phyloP scores from a whole-genome alignment of 2,113 vertebrate genomes.

The Nycticorax nycticorax region DNA sequence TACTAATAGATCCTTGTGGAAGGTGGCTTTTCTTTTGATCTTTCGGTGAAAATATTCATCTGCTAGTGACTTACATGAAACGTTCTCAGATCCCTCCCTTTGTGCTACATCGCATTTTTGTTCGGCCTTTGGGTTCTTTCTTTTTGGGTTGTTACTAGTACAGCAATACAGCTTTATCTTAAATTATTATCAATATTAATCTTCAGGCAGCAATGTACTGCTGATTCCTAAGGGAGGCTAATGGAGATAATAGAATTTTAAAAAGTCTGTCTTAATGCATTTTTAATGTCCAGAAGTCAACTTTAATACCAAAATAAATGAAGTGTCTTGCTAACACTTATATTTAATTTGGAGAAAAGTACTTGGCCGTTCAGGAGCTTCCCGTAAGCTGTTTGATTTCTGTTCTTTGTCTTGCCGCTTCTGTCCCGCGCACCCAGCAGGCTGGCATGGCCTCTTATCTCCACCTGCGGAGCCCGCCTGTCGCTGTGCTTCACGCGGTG shows the following conservation, averaged over 20 bases:
- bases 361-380: neutral
- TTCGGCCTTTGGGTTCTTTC: neutral
- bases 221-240: neutral
- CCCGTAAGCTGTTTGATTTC: neutral
- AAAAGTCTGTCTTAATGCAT: neutral
- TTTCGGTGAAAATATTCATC: neutral
- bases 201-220: neutral
- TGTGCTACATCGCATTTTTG: neutral
- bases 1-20: neutral
- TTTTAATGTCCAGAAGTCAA: slow-evolving; percentile 30
- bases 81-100: neutral
- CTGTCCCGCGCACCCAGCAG: neutral
- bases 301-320: neutral
- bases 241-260: neutral
- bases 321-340: neutral
- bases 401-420: neutral
- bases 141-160: neutral
- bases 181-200: neutral
- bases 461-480: neutral
- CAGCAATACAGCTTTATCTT: neutral
- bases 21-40: neutral
- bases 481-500: accelerated
- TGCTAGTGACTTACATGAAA: neutral
- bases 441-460: neutral
- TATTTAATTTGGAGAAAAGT: neutral